A percentile compares a stretch with the other conserved stretches of the same genome.
Conservation (phyloP, 2,888 invertebrate species). For the Andricus quercusramuli region DNA sequence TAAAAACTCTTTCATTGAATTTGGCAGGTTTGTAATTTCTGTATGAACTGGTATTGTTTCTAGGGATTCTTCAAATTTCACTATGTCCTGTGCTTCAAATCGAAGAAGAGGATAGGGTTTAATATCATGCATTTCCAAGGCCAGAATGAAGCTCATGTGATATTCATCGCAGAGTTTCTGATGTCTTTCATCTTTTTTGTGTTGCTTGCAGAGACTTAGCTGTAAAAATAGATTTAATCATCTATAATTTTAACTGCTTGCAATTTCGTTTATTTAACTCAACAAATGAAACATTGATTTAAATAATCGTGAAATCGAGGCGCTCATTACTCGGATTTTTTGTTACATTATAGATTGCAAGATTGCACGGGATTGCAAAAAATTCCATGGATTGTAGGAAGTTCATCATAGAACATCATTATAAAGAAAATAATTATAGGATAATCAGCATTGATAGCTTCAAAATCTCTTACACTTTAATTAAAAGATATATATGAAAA, state of each 20-base stretch:
- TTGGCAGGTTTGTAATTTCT: background rate
- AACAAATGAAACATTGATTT: background rate
- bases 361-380: too few relatives aligned
- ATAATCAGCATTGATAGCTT: too few relatives aligned
- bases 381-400: too few relatives aligned
- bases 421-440: too few relatives aligned
- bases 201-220: constrained; percentile 19
- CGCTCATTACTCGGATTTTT: too few relatives aligned
- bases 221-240: background rate
- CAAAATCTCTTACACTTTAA: too few relatives aligned
- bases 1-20: background rate
- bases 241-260: background rate
- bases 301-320: background rate
- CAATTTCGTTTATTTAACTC: background rate
- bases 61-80: background rate
- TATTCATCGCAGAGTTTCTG: background rate
- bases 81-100: background rate
- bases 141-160: background rate
- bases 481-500: too few relatives aligned
- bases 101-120: background rate
- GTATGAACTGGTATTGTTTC: background rate
- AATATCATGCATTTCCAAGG: background rate
- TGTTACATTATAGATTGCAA: too few relatives aligned
- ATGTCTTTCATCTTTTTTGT: background rate
- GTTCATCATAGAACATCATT: too few relatives aligned